Evolutionary conservation across 1,140 invertebrate species (phyloP).

Genomic region (Pararge aegeria): DNA sequence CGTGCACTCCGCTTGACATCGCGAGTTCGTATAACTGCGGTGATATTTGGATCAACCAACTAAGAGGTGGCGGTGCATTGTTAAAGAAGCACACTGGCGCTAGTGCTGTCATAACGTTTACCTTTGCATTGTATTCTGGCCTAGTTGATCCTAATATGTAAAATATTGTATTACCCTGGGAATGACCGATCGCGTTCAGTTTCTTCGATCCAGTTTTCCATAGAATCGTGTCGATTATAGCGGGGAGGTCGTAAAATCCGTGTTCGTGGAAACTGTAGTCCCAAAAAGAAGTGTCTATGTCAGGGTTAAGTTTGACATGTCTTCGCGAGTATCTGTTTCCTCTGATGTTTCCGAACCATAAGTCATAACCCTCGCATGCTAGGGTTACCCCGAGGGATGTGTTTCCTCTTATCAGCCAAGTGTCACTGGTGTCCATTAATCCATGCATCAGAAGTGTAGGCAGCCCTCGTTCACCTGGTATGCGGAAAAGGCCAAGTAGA

Average conservation of each 20-base stretch:
- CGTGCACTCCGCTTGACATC: neutral
- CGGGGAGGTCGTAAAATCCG: constrained; percentile 82
- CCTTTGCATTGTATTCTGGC: constrained; percentile 78
- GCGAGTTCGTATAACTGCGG: constrained; percentile 15
- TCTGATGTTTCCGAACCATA: constrained; percentile 86
- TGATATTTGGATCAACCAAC: neutral
- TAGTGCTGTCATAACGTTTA: constrained; percentile 39
- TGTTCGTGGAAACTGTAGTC: constrained; percentile 82
- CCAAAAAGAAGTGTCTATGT: constrained; percentile 78
- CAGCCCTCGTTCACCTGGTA: constrained; percentile 58
- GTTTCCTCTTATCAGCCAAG: constrained; percentile 81
- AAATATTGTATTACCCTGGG: constrained; percentile 80
- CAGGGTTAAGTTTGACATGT: constrained; percentile 75
- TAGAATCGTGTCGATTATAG: constrained; percentile 83
- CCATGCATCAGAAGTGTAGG: constrained; percentile 86
- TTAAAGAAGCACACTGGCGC: constrained; percentile 31
- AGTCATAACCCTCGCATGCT: constrained; percentile 81
- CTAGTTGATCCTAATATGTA: constrained; percentile 71
- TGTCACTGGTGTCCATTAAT: constrained; percentile 83
- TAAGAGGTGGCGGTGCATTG: constrained; percentile 18
- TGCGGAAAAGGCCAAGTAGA: constrained; percentile 83
- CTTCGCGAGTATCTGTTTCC: constrained; percentile 83
- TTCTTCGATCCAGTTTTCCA: constrained; percentile 64
- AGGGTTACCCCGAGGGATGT: constrained; percentile 59
- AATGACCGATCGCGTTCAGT: constrained; percentile 74